Evolutionary conservation across 2,888 invertebrate genomes (phyloP), one percentile per base, ranked within the genome.

Genomic region (Oegoconia quadripuncta): DNA sequence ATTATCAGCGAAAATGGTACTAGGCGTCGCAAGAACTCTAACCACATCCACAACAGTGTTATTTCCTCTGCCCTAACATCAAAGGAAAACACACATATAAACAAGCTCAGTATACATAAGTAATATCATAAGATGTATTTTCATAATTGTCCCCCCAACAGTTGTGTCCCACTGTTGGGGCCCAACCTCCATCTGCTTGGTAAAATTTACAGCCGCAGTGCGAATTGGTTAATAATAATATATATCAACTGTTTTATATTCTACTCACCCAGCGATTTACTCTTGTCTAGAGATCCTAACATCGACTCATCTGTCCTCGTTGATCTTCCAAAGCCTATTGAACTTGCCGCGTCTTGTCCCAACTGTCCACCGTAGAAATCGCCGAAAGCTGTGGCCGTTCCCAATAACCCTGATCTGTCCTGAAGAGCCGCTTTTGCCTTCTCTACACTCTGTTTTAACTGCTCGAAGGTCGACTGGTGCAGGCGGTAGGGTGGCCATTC

Each of bases 361-460:
- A 88, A 54, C 64, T 89, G 79, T 0, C 90, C 90, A 20, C 89
- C 89, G 63, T 91, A 91, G 54, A 91, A 88, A 52, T 91, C 89
- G 82, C 93, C 91, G 76, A 93, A 93, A 2, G 93, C 93, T 45
- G 93, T 93, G 33, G 92, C 90, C 9, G 92, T 89, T 0, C 93
- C 92, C 46, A 93, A 86, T 52, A 93, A 90, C 8, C 92, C 90
- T 23, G 91, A 92, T 9, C 87, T 55, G 72, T 93, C 93, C 72
- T 93, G 93, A 31, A 96, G 83, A 0, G 95, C 96, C 1, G 95
- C 95, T 70, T 96, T 96, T 28, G 96, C 96, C 68, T 96, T 96
- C 70, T 96, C 96, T 28, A 96, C 95, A 64, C 95, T 95, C 73
- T 96, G 96, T 63, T 96, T 96, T 46, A 96, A 83, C 71, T 96